Base-by-base conservation (phyloP, 1,140 invertebrate genomes). In the Ips nitidus region DNA sequence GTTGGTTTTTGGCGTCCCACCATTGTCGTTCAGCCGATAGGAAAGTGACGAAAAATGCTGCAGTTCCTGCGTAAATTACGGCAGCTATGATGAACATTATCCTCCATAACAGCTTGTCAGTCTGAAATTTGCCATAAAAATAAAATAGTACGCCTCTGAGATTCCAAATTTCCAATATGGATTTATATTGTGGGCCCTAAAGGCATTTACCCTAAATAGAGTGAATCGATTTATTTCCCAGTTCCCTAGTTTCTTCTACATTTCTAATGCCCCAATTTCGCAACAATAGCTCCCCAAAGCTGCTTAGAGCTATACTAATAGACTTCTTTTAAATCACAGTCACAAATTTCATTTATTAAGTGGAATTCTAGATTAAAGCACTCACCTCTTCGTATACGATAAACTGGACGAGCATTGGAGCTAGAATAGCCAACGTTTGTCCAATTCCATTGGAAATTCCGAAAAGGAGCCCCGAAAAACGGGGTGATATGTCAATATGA, bases 391-490 rank as follows among this genome's bases (percentile, higher is more conserved):
- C 84, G 5, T 80, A 82, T 1, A 92, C 81, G 8, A 93, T 84
- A 37, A 84, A 80, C 0, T 88, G 86, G 7, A 88, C 87, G 1
- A 87, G 79, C 2, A 88, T 75, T 0, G 91, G 92, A n/a, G 88
- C 89, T 37, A 90, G 75, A 58, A 92, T 91, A 0, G 88, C 89
- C 38, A 88, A 85, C 2, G 90, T 75, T 69, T 92, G 93, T 0
- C 90, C 87, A 41, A 87, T 80, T 36, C 90, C 89, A 78, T 94
- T 94, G 40, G 90, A 91, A 38, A 94, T 83, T 2, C 91, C 90
- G 87, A 92, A 90, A 71, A 91, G 78, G 0, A 85, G 85, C 37
- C 90, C 89, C 8, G 90, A 89, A 80, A 83, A 87, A 79, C 87
- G 88, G 3, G 88, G 88, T 1, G 90, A 85, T 57, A 92, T 83